Evolutionary conservation across 2,888 invertebrate genomes (phyloP), one percentile per base, ranked within the genome.

Genomic region (Nematopogon swammerdamellus): DNA sequence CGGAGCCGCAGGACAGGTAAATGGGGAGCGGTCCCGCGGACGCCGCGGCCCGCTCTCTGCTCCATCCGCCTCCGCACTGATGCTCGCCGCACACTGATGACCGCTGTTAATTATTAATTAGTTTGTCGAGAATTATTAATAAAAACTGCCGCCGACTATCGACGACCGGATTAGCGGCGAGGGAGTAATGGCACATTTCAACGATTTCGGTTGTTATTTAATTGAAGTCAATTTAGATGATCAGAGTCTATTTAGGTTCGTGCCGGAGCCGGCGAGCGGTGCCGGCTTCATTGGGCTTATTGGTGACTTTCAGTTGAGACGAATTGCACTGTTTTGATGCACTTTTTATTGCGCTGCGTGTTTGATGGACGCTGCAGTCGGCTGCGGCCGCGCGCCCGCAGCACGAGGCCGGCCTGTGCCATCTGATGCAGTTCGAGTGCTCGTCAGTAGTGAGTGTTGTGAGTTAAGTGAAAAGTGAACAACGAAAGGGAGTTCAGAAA

Each of bases 221-320:
- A 79, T 79, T 79, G 79, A 79, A 79, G 77, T 77, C 79, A 79
- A 79, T 79, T 79, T 77, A 79, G 77, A 79, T 77, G 79, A 79
- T 79, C 79, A 79, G 77, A 79, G 76, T 79, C 79, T 79, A 79
- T 79, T 79, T 77, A 77, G 79, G 77, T 76, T 77, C 77, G 74
- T 76, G 76, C 76, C 76, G 77, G 74, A 73, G 68, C 70, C 73
- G 75, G 76, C 67, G 74, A 72, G 66, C 72, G 77, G 76, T 75
- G 75, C 72, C 77, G 73, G 72, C 77, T 76, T 79, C 79, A 79
- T 79, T 79, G 79, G 79, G 76, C 71, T 79, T 73, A 79, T 79
- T 79, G 79, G 79, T 73, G 77, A 79, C 77, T 79, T 77, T 79
- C 77, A 77, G 77, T 68, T 74, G 77, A 63, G 76, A 79, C 79